Evolutionary conservation across 2,888 invertebrate genomes (phyloP).

Genomic region (Cheilosia soror): DNA sequence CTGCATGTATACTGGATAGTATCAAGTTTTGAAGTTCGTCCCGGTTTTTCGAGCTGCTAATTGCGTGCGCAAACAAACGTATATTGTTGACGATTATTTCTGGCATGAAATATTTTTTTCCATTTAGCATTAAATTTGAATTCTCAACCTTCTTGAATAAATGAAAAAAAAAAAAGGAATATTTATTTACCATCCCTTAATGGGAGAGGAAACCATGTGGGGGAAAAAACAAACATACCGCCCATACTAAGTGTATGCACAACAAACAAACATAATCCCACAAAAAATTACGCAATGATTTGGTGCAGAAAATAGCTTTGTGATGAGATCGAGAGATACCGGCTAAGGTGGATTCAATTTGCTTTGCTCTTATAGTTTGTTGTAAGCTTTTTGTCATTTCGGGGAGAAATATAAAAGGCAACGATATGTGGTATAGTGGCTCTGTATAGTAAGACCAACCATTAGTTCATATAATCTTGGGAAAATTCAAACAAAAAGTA

Average conservation of each 20-base stretch:
- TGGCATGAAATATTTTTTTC: not conserved
- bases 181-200: constrained; percentile 13
- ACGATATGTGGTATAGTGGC: too few relatives aligned
- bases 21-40: not conserved
- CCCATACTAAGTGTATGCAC: constrained; percentile 7
- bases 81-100: not conserved
- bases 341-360: constrained; percentile 9
- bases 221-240: not conserved
- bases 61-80: constrained; percentile 19
- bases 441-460: too few relatives aligned
- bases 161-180: constrained; percentile 5
- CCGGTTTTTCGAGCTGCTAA: not conserved
- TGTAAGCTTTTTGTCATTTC: too few relatives aligned
- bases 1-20: not conserved
- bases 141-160: too few relatives aligned
- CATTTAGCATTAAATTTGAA: too few relatives aligned
- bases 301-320: constrained; percentile 40
- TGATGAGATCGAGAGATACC: constrained; percentile 29
- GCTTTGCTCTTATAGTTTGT: not conserved
- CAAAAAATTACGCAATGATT: constrained; percentile 44
- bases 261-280: not conserved
- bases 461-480: too few relatives aligned
- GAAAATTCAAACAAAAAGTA: too few relatives aligned
- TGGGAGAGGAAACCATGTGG: not conserved
- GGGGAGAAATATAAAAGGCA: too few relatives aligned